Evolutionary conservation across 2,797 vertebrate species (phyloP).

Genomic region (Apogon talboti): DNA sequence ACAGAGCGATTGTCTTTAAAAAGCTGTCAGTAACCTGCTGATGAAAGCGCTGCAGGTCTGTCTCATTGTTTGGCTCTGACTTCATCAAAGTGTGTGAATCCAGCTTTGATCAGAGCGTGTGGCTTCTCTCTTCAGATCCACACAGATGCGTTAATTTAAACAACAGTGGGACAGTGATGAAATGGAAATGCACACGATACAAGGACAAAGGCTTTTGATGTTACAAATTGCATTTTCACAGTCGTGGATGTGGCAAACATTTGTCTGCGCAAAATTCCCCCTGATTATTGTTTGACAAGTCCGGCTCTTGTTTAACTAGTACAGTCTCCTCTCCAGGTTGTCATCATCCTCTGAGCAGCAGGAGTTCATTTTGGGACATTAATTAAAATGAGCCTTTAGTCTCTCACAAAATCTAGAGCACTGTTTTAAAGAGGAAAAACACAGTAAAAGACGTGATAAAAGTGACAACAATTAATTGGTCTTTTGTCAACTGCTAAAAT

Average conservation of each 20-base stretch:
- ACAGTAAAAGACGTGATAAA: too few relatives aligned
- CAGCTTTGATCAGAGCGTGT: slow-evolving; percentile 52
- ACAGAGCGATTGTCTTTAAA: slow-evolving; percentile 22
- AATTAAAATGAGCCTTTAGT: neutral
- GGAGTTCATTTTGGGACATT: neutral
- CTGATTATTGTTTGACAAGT: slow-evolving; percentile 1
- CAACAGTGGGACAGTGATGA: slow-evolving; percentile 10
- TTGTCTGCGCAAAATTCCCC: slow-evolving; percentile 1
- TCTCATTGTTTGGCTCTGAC: slow-evolving; percentile 34
- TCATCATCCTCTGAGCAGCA: neutral
- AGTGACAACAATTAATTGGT: too few relatives aligned
- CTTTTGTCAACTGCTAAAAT: too few relatives aligned
- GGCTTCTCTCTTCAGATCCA: slow-evolving; percentile 36
- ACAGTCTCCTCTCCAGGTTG: neutral
- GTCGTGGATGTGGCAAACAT: slow-evolving; percentile 13
- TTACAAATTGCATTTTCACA: slow-evolving; percentile 34
- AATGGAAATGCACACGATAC: neutral
- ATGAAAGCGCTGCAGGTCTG: slow-evolving; percentile 29
- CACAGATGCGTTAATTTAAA: slow-evolving; percentile 49
- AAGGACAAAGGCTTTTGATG: slow-evolving; percentile 54
- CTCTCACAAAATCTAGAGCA: too few relatives aligned
- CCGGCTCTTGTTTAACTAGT: neutral
- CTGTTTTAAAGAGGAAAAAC: too few relatives aligned
- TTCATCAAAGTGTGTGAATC: slow-evolving; percentile 48
- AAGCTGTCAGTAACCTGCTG: neutral